Percentiles rank a stretch among this genome's conserved stretches.
phyloP scores from a whole-genome alignment of 2,113 vertebrate genomes.

The Salvelinus fontinalis region DNA sequence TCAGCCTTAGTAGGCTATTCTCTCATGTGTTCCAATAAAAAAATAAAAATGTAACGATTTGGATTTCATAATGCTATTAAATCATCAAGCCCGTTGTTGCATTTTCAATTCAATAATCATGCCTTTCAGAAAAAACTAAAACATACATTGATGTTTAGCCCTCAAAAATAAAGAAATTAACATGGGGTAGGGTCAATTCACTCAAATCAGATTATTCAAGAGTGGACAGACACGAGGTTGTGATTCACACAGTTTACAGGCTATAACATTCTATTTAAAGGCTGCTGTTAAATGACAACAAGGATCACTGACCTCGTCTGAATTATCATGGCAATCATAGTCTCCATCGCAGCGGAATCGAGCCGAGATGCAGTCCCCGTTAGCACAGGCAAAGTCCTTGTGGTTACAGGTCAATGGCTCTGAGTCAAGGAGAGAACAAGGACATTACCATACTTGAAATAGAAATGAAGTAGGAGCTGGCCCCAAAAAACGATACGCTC shows the following conservation, averaged over 20 bases:
- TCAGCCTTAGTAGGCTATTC: neutral
- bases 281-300: too few species aligned
- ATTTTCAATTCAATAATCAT: too few species aligned
- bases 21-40: too few species aligned
- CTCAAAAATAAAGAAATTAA: too few species aligned
- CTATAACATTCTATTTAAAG: too few species aligned
- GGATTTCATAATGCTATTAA: too few species aligned
- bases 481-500: too few species aligned
- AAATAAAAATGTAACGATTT: too few species aligned
- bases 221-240: neutral
- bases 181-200: slow-evolving; percentile 4
- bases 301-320: slow-evolving; percentile 85
- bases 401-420: slow-evolving; percentile 92
- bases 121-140: too few species aligned
- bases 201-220: too few species aligned
- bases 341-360: slow-evolving; percentile 96
- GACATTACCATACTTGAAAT: neutral
- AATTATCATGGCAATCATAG: slow-evolving; percentile 94
- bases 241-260: neutral
- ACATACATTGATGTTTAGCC: too few species aligned
- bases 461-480: neutral
- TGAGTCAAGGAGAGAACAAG: slow-evolving; percentile 52
- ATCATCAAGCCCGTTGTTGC: too few species aligned
- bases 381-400: slow-evolving; percentile 93
- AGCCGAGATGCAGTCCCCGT: slow-evolving; percentile 93